These are phyloP conservation scores for Drosophila chauvacae DNA, from an alignment of 1,140 invertebrate genomes.

Conservation along the genomic window DNA sequence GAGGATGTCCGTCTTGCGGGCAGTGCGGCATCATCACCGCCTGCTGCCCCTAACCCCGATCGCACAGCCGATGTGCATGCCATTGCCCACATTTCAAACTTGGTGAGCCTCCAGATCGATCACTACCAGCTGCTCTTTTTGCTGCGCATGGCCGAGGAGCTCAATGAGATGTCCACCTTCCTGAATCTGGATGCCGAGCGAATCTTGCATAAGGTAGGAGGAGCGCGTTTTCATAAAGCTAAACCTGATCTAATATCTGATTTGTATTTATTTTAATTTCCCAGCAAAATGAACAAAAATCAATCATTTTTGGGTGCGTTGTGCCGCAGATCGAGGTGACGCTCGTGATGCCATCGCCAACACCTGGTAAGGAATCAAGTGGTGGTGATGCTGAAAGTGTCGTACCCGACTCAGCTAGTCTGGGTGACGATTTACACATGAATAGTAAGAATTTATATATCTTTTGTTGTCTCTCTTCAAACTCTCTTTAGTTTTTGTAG, in stretches of 20 bases:
- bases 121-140: slow-evolving; percentile 97
- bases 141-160: slow-evolving; percentile 92
- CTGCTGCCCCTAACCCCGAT: slow-evolving; percentile 33
- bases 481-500: slow-evolving; percentile 71
- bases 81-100: slow-evolving; percentile 90
- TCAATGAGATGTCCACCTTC: slow-evolving; percentile 92
- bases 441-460: slow-evolving; percentile 84
- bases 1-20: slow-evolving; percentile 64
- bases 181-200: slow-evolving; percentile 91
- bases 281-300: slow-evolving; percentile 85
- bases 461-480: slow-evolving; percentile 78
- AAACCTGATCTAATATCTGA: not conserved
- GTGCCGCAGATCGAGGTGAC: slow-evolving; percentile 94
- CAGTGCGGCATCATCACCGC: not conserved
- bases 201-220: slow-evolving; percentile 86
- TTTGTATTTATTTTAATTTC: not conserved
- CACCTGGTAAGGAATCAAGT: slow-evolving; percentile 92
- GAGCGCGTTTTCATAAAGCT: no score
- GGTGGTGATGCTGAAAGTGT: slow-evolving; percentile 92
- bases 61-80: slow-evolving; percentile 88
- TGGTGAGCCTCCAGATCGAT: slow-evolving; percentile 94
- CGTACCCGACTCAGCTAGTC: slow-evolving; percentile 91
- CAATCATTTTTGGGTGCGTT: slow-evolving; percentile 90
- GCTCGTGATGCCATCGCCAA: slow-evolving; percentile 92
- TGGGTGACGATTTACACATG: slow-evolving; percentile 89